These are phyloP conservation scores for Pomatorhinus ruficollis DNA, from an alignment of 2,113 vertebrate species.

Conservation along the genomic window DNA sequence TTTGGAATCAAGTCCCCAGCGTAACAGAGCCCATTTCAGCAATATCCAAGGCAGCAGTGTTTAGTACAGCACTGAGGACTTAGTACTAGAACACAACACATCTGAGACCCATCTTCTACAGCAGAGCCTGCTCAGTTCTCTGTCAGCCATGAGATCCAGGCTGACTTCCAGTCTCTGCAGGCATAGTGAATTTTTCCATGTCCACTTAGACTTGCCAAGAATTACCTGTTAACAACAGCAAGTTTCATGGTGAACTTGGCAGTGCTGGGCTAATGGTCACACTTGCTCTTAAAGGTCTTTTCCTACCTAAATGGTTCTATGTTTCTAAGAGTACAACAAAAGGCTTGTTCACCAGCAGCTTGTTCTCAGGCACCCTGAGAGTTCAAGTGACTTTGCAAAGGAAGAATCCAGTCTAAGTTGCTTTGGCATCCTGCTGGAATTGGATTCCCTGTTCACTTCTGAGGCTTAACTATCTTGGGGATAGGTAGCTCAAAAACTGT, in stretches of 20 bases:
- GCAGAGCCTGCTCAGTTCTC: background rate
- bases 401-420: background rate
- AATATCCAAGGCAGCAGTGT: background rate
- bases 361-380: background rate
- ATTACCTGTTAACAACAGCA: background rate
- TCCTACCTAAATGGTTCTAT: background rate
- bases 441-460: background rate
- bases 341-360: background rate
- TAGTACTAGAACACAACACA: background rate
- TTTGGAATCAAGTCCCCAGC: background rate
- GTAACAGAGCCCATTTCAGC: background rate
- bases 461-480: background rate
- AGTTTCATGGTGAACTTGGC: background rate
- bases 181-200: fast-evolving
- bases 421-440: background rate
- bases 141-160: background rate
- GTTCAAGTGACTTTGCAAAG: background rate
- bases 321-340: background rate
- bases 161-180: background rate
- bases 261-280: background rate
- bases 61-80: background rate
- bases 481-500: background rate
- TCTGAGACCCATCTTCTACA: background rate
- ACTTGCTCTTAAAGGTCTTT: background rate
- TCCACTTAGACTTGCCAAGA: background rate